Conservation (phyloP, 2,113 vertebrate species). For the Halcyon senegalensis region DNA sequence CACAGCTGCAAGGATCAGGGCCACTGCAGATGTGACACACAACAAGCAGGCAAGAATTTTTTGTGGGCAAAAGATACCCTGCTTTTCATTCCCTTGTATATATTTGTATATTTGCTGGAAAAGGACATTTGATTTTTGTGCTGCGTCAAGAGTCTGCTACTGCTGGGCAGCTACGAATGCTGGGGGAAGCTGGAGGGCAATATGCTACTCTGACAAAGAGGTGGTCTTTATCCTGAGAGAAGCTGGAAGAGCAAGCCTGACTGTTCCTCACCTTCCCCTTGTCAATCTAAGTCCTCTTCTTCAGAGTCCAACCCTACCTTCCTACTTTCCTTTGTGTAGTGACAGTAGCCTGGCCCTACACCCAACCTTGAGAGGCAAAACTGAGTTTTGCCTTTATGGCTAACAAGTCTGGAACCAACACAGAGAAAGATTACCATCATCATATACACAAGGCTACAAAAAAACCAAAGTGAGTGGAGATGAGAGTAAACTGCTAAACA, state of each 20-base stretch:
- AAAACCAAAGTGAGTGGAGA: not conserved
- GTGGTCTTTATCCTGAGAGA: not conserved
- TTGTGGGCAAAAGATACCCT: not conserved
- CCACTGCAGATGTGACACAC: not conserved
- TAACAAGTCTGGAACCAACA: not conserved
- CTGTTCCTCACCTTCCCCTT: not conserved
- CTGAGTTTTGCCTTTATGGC: not conserved
- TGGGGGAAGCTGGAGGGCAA: not conserved
- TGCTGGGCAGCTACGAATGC: not conserved
- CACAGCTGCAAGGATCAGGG: not conserved
- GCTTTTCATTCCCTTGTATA: not conserved
- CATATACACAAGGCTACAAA: fast-evolving
- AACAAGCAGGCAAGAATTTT: not conserved
- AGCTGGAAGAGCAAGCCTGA: not conserved
- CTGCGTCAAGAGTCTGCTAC: not conserved
- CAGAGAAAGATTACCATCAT: not conserved
- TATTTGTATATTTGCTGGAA: not conserved
- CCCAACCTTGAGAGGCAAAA: not conserved
- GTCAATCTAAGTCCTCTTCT: fast-evolving
- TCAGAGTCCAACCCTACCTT: not conserved
- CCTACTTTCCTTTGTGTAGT: not conserved
- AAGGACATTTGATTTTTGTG: not conserved
- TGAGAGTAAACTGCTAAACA: not conserved
- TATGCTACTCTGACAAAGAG: not conserved
- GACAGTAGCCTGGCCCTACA: not conserved